Evolutionary conservation across 2,797 vertebrate genomes (phyloP).

Genomic region (Cossypha niveicapilla): DNA sequence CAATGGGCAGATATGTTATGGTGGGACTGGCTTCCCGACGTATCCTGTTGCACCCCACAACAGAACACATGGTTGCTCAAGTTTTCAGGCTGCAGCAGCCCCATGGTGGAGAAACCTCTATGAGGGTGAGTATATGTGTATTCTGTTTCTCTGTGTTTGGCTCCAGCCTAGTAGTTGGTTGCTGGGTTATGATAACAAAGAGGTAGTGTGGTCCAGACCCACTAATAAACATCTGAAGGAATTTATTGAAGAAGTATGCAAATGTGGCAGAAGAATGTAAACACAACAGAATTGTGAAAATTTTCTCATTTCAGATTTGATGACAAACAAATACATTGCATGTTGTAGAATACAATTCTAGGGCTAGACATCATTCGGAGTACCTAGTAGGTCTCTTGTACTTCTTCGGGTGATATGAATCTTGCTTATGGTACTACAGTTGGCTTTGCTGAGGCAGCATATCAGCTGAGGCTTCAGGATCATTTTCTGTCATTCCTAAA

Average conservation of each 20-base stretch:
- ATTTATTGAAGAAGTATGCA: background rate
- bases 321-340: background rate
- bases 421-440: background rate
- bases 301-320: background rate
- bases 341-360: background rate
- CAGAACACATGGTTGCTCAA: conserved; percentile 99
- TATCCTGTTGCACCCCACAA: conserved; percentile 94
- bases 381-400: background rate
- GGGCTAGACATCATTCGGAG: background rate
- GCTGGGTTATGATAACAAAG: background rate
- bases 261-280: background rate
- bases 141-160: background rate
- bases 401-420: rapidly evolving
- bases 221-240: background rate
- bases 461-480: background rate
- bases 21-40: conserved; percentile 95
- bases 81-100: conserved; percentile 98
- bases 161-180: background rate
- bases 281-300: background rate
- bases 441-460: background rate
- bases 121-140: conserved; percentile 83
- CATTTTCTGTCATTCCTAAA: background rate
- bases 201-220: background rate
- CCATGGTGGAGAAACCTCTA: conserved; percentile 95
- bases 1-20: conserved; percentile 97